These are phyloP conservation scores for Elaphurus davidianus DNA, from an alignment of 2,113 vertebrate genomes.

Conservation along the genomic window DNA sequence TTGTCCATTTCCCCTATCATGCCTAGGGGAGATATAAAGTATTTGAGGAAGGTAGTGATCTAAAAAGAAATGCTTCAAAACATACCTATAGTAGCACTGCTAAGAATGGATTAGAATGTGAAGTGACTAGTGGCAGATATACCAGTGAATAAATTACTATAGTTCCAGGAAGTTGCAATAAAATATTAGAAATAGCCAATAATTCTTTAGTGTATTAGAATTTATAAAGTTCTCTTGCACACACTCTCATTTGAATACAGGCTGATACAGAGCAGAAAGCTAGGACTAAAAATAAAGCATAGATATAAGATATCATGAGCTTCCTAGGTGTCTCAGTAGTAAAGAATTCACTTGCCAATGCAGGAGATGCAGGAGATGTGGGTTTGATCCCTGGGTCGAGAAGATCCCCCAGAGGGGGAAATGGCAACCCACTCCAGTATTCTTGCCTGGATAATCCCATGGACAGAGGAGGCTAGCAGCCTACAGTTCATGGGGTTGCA, in stretches of 20 bases:
- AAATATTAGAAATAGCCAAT: conserved; percentile 16
- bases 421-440: not conserved
- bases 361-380: not conserved
- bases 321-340: not conserved
- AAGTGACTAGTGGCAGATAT: not conserved
- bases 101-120: not conserved
- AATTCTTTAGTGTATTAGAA: not conserved
- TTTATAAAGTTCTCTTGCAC: not conserved
- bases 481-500: not conserved
- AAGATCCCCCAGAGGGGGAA: not conserved
- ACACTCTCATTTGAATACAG: not conserved
- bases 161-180: not conserved
- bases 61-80: not conserved
- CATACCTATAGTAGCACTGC: not conserved
- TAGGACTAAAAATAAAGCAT: not conserved
- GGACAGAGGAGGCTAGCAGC: not conserved
- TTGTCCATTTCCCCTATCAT: not conserved
- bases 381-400: not conserved
- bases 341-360: not conserved
- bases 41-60: not conserved
- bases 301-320: not conserved
- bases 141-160: not conserved
- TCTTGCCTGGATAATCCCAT: not conserved
- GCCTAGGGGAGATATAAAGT: not conserved
- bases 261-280: not conserved